Conservation (phyloP, 1,140 invertebrate genomes). For the Danaus plexippus region DNA sequence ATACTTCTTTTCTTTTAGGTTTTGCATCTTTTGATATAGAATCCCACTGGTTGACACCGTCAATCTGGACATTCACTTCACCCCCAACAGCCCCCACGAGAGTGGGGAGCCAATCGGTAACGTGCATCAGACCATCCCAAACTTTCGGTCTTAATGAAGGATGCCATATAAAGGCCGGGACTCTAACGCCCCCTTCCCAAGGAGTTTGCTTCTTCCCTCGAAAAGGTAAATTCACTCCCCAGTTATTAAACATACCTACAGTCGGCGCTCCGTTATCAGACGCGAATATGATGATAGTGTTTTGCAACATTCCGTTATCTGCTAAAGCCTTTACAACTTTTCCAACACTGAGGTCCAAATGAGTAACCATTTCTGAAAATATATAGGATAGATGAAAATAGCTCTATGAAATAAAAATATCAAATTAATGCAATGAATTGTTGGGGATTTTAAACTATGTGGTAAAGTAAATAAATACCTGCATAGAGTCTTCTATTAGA, state of each 20-base stretch:
- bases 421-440: background rate
- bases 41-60: constrained; percentile 83
- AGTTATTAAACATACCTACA: constrained; percentile 80
- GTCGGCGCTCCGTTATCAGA: constrained; percentile 89
- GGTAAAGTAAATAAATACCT: constrained; percentile 26
- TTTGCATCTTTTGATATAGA: constrained; percentile 71
- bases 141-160: constrained; percentile 74
- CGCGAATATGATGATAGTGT: constrained; percentile 83
- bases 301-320: constrained; percentile 77
- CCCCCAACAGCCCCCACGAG: constrained; percentile 67
- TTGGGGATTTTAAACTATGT: too few relatives aligned
- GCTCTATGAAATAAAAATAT: background rate
- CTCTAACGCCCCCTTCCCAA: constrained; percentile 90
- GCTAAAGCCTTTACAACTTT: constrained; percentile 79
- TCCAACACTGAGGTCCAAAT: constrained; percentile 82
- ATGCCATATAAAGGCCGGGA: constrained; percentile 87
- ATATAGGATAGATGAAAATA: constrained; percentile 4
- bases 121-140: constrained; percentile 85
- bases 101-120: constrained; percentile 93
- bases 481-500: constrained; percentile 54
- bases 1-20: constrained; percentile 76
- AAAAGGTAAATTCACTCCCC: constrained; percentile 90
- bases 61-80: constrained; percentile 46
- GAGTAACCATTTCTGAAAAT: constrained; percentile 49
- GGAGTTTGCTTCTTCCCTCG: constrained; percentile 84